Evolutionary conservation across 2,888 invertebrate genomes (phyloP), one percentile per base, ranked within the genome.

Genomic region (Oxytorus armatus): DNA sequence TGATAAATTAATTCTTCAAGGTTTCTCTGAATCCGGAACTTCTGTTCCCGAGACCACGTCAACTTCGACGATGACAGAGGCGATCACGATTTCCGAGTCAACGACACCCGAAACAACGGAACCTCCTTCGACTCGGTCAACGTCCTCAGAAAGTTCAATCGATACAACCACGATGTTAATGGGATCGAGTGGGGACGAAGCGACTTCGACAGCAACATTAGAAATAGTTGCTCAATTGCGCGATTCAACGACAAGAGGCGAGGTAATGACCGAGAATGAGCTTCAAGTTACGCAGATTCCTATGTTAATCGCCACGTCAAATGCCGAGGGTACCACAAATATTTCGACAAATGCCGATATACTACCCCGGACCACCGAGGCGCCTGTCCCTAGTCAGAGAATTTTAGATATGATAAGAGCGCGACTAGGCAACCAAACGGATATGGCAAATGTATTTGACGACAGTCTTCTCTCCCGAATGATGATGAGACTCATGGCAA

Each of bases 401-500:
- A 53, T 70, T 8, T 18, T 77, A 65, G 77, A 77, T 11, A 69
- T 57, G 57, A 53, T 81, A 65, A 51, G 81, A 3, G 55, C 73
- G 51, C 53, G 65, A 53, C 25, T 74, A 65, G 51, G 63, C 25
- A 81, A 81, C 39, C 29, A 44, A 23, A 73, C 77, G 49, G 72
- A 79, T 11, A 53, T 51, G 14, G 53, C 79, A 4, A 57, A 49
- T 69, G 10, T 47, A 23, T 65, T 77, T 10, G 77, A 77, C 49
- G 70, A 84, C 51, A 72, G 57, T 55, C 66, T 82, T 3, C 44
- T 84, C 36, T 78, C 77, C 16, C 69, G 72, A 66, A 83, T 84
- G 82, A 83, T 84, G 83, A 74, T 73, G 21, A 75, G 84, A 53
- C 79, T 84, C 7, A 83, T 84, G 83, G 66, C 76, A 81, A 69